Percentiles rank a stretch among this genome's conserved stretches.
Conservation (phyloP, 2,888 invertebrate species). For the Osmoderma eremita region DNA sequence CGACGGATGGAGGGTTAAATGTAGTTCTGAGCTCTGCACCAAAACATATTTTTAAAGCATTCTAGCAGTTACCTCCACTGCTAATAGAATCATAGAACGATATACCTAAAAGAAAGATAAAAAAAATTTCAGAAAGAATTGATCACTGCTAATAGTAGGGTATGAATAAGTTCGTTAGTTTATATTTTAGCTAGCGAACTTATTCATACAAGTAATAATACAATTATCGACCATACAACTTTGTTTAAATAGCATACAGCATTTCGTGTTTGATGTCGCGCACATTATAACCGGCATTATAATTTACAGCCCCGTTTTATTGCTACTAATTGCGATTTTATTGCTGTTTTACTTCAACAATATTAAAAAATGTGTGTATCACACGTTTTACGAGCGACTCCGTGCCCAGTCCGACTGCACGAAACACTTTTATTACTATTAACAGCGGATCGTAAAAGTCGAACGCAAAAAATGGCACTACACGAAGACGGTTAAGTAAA, state of each 20-base stretch:
- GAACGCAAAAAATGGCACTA: constrained; percentile 3
- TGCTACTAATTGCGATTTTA: constrained; percentile 35
- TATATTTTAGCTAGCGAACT: too few relatives aligned
- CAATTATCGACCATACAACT: too few relatives aligned
- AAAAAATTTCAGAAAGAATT: too few relatives aligned
- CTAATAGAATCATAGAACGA: too few relatives aligned
- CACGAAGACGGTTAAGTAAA: not conserved
- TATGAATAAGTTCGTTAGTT: too few relatives aligned
- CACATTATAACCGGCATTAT: constrained; percentile 22
- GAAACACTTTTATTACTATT: constrained; percentile 30
- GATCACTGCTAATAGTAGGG: too few relatives aligned
- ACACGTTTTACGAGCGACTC: constrained; percentile 25
- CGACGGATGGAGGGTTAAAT: too few relatives aligned
- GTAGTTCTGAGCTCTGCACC: too few relatives aligned
- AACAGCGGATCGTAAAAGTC: constrained; percentile 15
- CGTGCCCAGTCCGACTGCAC: constrained; percentile 22
- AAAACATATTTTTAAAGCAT: too few relatives aligned
- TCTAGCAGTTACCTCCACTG: too few relatives aligned
- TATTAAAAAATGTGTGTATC: constrained; percentile 37
- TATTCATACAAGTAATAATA: too few relatives aligned
- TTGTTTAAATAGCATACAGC: constrained; percentile 20
- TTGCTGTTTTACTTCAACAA: constrained; percentile 36
- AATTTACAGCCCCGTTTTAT: constrained; percentile 26
- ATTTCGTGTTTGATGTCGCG: constrained; percentile 17
- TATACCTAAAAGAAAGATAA: too few relatives aligned